Base-by-base conservation (phyloP, 2,797 vertebrate genomes). In the Myoxocephalus aenaeus region DNA sequence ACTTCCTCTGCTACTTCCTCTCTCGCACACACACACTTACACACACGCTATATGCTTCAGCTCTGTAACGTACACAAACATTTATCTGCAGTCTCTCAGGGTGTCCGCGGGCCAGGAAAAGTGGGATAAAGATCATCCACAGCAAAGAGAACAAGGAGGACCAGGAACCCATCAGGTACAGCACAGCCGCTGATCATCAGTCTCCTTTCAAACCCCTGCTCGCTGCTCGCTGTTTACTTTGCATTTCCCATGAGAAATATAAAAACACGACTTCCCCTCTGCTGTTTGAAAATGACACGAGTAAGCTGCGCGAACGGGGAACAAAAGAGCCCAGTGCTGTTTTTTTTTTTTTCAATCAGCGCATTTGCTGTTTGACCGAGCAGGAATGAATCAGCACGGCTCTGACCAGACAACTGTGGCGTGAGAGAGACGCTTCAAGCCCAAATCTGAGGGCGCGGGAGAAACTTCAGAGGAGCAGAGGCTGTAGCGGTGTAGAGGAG, bases 121-220 rank as follows among this genome's bases (percentile, higher is more conserved):
- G 97, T 65, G 98, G 98, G 76, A 98, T 99, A 93, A 97, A 99
- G 95, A 97, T 99, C 95, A 97, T 98, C 81, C 98, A 99, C 95
- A 99, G 98, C 92, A 99, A 99, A 92, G 98, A 99, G 91, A 98
- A 99, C 94, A 99, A 99, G 89, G 98, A 99, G 87, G 98, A 99
- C 92, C 98, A 99, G 93, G 98, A 99, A 80, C 98, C 98, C n/a
- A 99, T 99, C 96, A 99, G 98, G 98, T 99, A 94, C 71, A 75
- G 70, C 57, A 44, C 81, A 68, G 66, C 83, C 81, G 75, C 74
- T 58, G 38, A 77, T 81, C 87, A 85, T 87, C 86, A 42, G 63
- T 88, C 87, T 83, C 86, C 22, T 75, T 58, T 65, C 68, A 87
- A 75, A 44, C 53, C 46, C 48, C 69, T 46, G 58, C 74, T 61